Evolutionary conservation across 2,888 invertebrate genomes (phyloP).

Genomic region (Pachliopta kotzebuea): DNA sequence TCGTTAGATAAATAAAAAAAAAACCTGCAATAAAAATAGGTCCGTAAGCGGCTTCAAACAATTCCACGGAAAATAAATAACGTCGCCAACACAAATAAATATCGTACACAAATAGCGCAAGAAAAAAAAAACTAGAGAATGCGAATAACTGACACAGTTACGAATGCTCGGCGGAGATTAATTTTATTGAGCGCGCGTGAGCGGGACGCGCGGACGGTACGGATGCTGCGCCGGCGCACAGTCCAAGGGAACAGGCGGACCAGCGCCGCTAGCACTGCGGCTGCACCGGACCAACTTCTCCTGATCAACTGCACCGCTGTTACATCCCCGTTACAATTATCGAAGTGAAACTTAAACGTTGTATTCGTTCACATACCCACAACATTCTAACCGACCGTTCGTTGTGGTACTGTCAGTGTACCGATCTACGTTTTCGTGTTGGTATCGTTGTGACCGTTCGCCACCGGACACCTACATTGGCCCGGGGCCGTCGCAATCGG

Average conservation of each 20-base stretch:
- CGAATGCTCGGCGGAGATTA: constrained; percentile 41
- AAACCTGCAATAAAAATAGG: too few species aligned
- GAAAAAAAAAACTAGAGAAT: constrained; percentile 50
- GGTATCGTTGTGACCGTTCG: background rate
- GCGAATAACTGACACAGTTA: constrained; percentile 64
- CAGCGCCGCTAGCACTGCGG: background rate
- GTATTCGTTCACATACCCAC: background rate
- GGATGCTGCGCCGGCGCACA: constrained; percentile 15
- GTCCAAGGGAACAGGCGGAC: constrained; percentile 14
- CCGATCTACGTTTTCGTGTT: background rate
- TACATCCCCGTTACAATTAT: constrained; percentile 37
- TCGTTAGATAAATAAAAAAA: too few species aligned
- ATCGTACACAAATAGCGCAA: constrained; percentile 53
- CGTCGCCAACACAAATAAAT: constrained; percentile 49
- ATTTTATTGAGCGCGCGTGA: constrained; percentile 44
- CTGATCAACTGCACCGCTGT: constrained; percentile 33
- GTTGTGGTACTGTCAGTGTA: background rate
- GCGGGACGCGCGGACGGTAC: constrained; percentile 25
- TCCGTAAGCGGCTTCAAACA: constrained; percentile 32
- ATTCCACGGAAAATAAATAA: constrained; percentile 41
- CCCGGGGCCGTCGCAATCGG: constrained; percentile 24
- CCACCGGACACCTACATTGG: constrained; percentile 3
- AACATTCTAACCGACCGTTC: background rate
- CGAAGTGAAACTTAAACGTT: constrained; percentile 17
- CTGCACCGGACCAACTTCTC: background rate